Evolutionary conservation across 2,888 invertebrate genomes (phyloP).

Genomic region (Neelides folsomi): DNA sequence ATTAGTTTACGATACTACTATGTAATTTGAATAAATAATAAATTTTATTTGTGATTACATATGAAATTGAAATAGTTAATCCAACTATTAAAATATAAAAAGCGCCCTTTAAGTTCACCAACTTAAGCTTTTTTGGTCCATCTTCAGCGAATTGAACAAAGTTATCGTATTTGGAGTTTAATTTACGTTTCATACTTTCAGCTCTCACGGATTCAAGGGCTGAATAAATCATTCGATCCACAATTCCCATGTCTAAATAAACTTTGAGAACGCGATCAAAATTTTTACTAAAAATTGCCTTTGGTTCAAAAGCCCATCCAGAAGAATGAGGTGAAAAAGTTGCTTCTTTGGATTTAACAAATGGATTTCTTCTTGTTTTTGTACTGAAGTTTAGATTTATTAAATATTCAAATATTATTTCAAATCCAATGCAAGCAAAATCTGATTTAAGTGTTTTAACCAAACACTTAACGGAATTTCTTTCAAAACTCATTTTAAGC

Average conservation of each 20-base stretch:
- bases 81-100: slow-evolving; percentile 1
- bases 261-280: slow-evolving; percentile 4
- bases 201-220: slow-evolving; percentile 1
- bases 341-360: slow-evolving; percentile 10
- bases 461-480: slow-evolving; percentile 12
- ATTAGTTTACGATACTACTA: too few species aligned
- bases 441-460: slow-evolving; percentile 1
- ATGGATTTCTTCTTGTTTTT: slow-evolving; percentile 6
- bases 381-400: slow-evolving; percentile 9
- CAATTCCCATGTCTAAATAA: slow-evolving; percentile 7
- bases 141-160: not conserved
- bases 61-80: not conserved
- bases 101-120: slow-evolving; percentile 2
- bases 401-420: slow-evolving; percentile 9
- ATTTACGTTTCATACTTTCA: not conserved
- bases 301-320: slow-evolving; percentile 5
- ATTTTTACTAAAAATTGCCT: slow-evolving; percentile 2
- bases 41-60: too few species aligned
- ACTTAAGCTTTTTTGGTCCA: not conserved
- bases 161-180: not conserved
- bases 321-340: slow-evolving; percentile 5
- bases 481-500: slow-evolving; percentile 2
- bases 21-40: too few species aligned
- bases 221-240: slow-evolving; percentile 3
- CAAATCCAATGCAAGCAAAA: slow-evolving; percentile 16